Evolutionary conservation across 35 echinoderm and acorn worm species (phyloP), one percentile per base, ranked within the genome.

Genomic region (Ophiothrix spiculata): DNA sequence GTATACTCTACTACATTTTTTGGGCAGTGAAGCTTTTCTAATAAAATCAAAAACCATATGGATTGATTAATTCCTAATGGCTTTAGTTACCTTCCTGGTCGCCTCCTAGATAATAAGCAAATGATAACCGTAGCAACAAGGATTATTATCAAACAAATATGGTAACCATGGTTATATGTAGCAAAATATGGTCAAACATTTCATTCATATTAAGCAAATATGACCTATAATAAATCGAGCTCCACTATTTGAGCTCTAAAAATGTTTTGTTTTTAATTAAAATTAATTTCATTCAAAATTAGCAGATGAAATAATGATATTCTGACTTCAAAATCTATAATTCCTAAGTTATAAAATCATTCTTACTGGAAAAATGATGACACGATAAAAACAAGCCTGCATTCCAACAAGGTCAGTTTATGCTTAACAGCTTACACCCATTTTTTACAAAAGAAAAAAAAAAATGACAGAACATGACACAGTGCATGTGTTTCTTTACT

Each of bases 51-150:
- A 69, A n/a, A 69, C 2, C 25, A 15, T 25, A 6, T n/a, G 60
- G 60, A 69, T 10, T 25, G 23, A 69, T 10, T 19, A 28, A n/a
- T 69, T 69, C n/a, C n/a, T n/a, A n/a, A n/a, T n/a, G n/a, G n/a
- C n/a, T 69, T 69, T 69, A 10, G 23, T 69, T 69, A 69, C 60
- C 60, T 69, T 69, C 25, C 29, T 69, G 60, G 29, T 2, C 16
- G 6, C 60, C 60, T 69, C 60, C 60, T 69, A 69, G 8, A 69
- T 12, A 28, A 15, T 69, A 28, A 69, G 60, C 23, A 69, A 69
- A n/a, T 69, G 60, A 69, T 69, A 69, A 69, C 60, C 60, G 60
- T 69, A 69, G 60, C 60, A 69, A 69, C 1, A 69, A 25, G 45
- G 21, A n/a, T 69, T 25, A 69, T 69, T 25, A 69, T 69, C 60